Evolutionary conservation across 2,797 vertebrate species (phyloP).

Genomic region (Urophycis tenuis): DNA sequence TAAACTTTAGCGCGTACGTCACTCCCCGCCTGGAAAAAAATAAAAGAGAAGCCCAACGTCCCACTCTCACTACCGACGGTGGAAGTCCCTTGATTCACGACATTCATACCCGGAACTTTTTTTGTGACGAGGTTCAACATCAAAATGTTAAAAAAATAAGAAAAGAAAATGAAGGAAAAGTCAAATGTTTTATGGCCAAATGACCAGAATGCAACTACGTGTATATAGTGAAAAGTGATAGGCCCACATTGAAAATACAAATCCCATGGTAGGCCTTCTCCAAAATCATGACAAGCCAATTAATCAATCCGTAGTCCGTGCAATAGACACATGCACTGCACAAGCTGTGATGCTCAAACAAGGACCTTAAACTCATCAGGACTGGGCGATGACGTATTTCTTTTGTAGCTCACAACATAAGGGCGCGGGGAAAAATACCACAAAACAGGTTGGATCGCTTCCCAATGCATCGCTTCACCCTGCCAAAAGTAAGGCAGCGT

Average conservation of each 20-base stretch:
- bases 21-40: neutral
- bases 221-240: too few species aligned
- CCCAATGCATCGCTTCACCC: neutral
- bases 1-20: neutral
- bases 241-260: too few species aligned
- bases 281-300: neutral
- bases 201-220: too few species aligned
- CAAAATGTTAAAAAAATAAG: too few species aligned
- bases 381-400: neutral
- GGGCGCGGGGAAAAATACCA: slow-evolving; percentile 29
- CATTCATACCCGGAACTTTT: too few species aligned
- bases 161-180: too few species aligned
- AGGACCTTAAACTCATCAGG: neutral
- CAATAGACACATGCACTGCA: neutral
- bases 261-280: too few species aligned
- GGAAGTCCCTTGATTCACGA: too few species aligned
- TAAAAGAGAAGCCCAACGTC: too few species aligned
- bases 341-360: neutral
- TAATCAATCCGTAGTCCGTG: neutral
- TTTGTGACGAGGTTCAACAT: too few species aligned
- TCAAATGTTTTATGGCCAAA: too few species aligned
- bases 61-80: too few species aligned
- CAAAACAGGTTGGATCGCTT: slow-evolving; percentile 34
- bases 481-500: neutral
- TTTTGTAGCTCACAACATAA: neutral